These are phyloP conservation scores for Enteromius trimaculatus DNA, from an alignment of 2,797 vertebrate genomes.

Conservation along the genomic window DNA sequence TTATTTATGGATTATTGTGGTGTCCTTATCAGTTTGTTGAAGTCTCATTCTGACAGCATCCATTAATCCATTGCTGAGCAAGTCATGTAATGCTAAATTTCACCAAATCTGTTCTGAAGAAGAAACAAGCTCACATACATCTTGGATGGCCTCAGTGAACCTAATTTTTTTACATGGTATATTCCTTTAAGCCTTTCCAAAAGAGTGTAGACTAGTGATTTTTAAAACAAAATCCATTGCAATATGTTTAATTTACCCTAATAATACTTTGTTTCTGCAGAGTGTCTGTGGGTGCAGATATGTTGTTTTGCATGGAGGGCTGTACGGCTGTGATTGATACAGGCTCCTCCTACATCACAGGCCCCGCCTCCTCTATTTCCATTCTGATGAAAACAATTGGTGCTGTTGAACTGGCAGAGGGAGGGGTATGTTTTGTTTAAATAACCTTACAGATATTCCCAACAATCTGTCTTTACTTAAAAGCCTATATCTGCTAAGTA, in stretches of 20 bases:
- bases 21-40: background rate
- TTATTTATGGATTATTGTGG: no score
- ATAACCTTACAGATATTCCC: background rate
- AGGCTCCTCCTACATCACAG: slow-evolving; percentile 92
- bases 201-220: no score
- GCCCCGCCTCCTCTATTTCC: slow-evolving; percentile 85
- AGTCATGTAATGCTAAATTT: background rate
- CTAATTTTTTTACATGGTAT: background rate
- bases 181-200: background rate
- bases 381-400: slow-evolving; percentile 87
- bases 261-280: slow-evolving; percentile 67
- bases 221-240: background rate
- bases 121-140: background rate
- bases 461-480: background rate
- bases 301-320: slow-evolving; percentile 86
- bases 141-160: background rate
- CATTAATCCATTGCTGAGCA: background rate
- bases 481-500: background rate
- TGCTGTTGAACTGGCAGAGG: slow-evolving; percentile 81
- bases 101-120: background rate
- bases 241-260: background rate
- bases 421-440: slow-evolving; percentile 75
- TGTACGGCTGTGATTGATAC: slow-evolving; percentile 91
- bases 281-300: slow-evolving; percentile 84
- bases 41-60: background rate